These are phyloP conservation scores for Pentamera pediparva DNA, from an alignment of 53 echinoderm and acorn worm genomes.

Conservation along the genomic window DNA sequence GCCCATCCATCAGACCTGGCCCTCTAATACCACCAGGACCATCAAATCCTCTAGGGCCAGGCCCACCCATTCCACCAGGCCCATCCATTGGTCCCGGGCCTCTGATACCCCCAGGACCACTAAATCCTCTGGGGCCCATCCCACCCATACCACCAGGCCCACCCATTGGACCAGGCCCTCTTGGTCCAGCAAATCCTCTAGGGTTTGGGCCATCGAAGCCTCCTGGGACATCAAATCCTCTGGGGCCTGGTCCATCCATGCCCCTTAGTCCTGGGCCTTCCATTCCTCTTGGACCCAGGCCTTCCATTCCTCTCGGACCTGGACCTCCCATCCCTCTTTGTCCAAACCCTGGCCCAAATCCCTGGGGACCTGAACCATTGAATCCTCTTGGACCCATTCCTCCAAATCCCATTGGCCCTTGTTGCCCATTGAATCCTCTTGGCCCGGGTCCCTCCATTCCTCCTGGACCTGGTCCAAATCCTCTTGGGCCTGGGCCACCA, in stretches of 20 bases:
- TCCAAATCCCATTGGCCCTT: constrained; percentile 14
- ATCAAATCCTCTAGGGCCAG: constrained; percentile 28
- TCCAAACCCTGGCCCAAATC: constrained; percentile 2
- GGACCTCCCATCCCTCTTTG: constrained; percentile 25
- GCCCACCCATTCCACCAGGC: constrained; percentile 22
- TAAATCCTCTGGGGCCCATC: constrained; percentile 23
- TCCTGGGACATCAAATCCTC: constrained; percentile 26
- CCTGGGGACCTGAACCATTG: constrained; percentile 20
- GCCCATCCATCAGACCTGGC: neutral
- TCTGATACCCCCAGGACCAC: constrained; percentile 2
- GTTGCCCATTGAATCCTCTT: constrained; percentile 15
- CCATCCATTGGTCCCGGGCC: constrained; percentile 1
- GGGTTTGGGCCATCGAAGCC: neutral
- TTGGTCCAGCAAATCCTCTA: constrained; percentile 34
- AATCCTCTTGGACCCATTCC: constrained; percentile 17
- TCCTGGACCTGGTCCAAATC: constrained; percentile 18
- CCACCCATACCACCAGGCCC: constrained; percentile 25
- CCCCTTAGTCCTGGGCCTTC: constrained; percentile 28
- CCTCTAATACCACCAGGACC: neutral
- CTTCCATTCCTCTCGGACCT: constrained; percentile 31
- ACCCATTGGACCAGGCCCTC: neutral
- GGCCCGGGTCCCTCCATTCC: constrained; percentile 30
- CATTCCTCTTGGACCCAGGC: constrained; percentile 25
- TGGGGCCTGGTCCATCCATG: constrained; percentile 32
- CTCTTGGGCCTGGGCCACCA: constrained; percentile 10